Evolutionary conservation across 2,797 vertebrate genomes (phyloP), one percentile per base, ranked within the genome.

Genomic region (Pelobates cultripes): DNA sequence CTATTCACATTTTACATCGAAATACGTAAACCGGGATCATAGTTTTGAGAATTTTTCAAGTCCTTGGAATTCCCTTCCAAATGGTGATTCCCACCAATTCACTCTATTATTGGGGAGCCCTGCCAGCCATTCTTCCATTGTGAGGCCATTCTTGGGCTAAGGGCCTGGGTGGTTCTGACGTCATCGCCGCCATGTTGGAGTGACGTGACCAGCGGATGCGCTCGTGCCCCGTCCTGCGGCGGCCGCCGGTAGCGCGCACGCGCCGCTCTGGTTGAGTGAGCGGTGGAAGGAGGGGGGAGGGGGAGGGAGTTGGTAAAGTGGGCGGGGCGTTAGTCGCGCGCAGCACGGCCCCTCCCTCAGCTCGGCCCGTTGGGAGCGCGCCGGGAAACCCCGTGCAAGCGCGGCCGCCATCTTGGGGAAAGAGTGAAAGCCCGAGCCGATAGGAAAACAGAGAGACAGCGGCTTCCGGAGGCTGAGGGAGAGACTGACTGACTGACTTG

Each of bases 371-470:
- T 92, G 93, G 94, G 93, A 94, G 89, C 85, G 93, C 94, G 91
- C 90, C 93, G 95, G 96, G 96, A 97, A 97, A 96, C 96, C 96
- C 96, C 95, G 97, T 95, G 93, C 88, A 85, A 89, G 76, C 83
- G 84, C 86, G 84, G 91, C 93, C 71, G 81, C 81, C 81, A 83
- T 83, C 81, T 83, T 83, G 86, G 89, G 85, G 87, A 86, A 86
- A 90, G 90, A 87, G 85, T 79, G 84, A 75, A 86, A 88, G 82
- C 57, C 86, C 43, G 85, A 80, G 83, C 86, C 43, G 79, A 68
- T 53, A 70, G 78, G 40, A 83, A 79, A 85, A 80, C 79, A 60
- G 51, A 41, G 28, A 53, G 4, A 75, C n/a, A 28, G 0, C 45
- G 60, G 67, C 15, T 15, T 71, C 45, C 9, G 77, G 47, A 70